phyloP scores from a whole-genome alignment of 2,888 invertebrate genomes.

The Dynastes maya region DNA sequence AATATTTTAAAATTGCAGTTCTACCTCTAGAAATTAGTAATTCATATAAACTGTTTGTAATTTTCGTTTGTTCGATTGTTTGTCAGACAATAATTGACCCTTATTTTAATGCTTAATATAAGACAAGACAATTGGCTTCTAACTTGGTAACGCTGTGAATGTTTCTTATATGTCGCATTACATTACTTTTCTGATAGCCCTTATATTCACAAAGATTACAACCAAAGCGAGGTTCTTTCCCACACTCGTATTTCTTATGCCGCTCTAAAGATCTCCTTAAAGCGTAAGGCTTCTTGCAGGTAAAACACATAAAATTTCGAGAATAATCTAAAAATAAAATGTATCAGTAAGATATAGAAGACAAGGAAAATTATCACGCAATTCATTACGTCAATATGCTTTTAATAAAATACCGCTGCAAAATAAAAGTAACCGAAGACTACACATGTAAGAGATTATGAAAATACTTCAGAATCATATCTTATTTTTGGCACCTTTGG shows the following conservation, averaged over 20 bases:
- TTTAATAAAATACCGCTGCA: no score
- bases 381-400: no score
- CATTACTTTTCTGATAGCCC: slow-evolving; percentile 48
- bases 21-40: no score
- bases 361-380: no score
- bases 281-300: slow-evolving; percentile 54
- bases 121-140: neutral
- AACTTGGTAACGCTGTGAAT: slow-evolving; percentile 32
- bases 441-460: no score
- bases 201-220: slow-evolving; percentile 52
- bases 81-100: no score
- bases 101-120: slow-evolving; percentile 7
- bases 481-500: no score
- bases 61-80: no score
- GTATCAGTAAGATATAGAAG: neutral
- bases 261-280: slow-evolving; percentile 53
- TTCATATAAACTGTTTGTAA: no score
- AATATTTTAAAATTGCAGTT: neutral
- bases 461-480: no score
- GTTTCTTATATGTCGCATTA: slow-evolving; percentile 42
- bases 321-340: slow-evolving; percentile 41
- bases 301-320: slow-evolving; percentile 46
- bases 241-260: slow-evolving; percentile 57
- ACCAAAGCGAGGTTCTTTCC: slow-evolving; percentile 50
- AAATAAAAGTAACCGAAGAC: no score